A percentile compares a stretch with the other conserved stretches of the same genome.
phyloP scores from a whole-genome alignment of 2,888 invertebrate species.

The Euzophera pinguis region DNA sequence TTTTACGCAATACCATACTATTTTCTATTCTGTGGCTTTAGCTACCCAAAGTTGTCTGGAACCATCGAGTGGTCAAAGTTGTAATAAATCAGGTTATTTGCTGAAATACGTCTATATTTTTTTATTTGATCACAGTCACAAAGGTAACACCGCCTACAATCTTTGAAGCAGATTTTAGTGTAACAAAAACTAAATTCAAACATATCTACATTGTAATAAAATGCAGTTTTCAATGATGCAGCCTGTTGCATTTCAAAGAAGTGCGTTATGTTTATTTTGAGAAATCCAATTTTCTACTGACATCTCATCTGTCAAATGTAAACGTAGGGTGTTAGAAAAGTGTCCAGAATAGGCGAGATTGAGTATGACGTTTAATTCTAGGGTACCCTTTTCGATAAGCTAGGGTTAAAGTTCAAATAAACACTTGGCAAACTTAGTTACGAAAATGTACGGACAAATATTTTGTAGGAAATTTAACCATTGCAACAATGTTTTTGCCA shows the following conservation, averaged over 20 bases:
- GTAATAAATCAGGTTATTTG: not conserved
- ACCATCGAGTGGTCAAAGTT: no score
- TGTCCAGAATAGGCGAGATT: slow-evolving; percentile 39
- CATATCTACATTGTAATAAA: slow-evolving; percentile 20
- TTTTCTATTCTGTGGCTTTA: no score
- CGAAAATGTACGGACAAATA: not conserved
- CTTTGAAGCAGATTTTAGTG: not conserved
- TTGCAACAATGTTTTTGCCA: no score
- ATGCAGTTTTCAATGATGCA: slow-evolving; percentile 21
- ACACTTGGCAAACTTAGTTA: slow-evolving; percentile 8
- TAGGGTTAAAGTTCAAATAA: slow-evolving; percentile 10
- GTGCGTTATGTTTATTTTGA: slow-evolving; percentile 72
- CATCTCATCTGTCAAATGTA: slow-evolving; percentile 71
- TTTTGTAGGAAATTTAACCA: not conserved
- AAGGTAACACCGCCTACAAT: slow-evolving; percentile 22
- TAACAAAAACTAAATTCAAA: slow-evolving; percentile 18
- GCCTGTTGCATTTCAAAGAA: slow-evolving; percentile 31
- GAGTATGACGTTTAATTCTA: slow-evolving; percentile 22
- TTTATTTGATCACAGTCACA: slow-evolving; percentile 21
- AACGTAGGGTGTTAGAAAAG: slow-evolving; percentile 51
- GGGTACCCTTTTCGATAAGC: slow-evolving; percentile 1
- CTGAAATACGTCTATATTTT: not conserved
- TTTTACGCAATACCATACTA: no score
- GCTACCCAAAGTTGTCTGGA: no score
- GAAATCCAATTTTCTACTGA: slow-evolving; percentile 78